Evolutionary conservation across 2,888 invertebrate species (phyloP).

Genomic region (Athripsodes cinereus): DNA sequence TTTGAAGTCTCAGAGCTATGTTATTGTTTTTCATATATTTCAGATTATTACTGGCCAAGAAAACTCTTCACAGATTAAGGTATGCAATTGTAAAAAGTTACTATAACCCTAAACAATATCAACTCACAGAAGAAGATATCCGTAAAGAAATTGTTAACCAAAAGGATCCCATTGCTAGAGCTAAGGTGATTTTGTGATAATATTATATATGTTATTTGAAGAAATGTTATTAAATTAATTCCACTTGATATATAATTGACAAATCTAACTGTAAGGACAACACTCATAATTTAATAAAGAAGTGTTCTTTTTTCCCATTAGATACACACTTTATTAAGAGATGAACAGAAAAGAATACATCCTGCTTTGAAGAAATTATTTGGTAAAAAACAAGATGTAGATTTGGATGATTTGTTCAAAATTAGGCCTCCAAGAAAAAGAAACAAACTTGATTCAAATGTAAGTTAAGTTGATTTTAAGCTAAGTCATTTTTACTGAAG

Average conservation of each 20-base stretch:
- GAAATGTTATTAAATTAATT: neutral
- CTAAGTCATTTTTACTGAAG: no score
- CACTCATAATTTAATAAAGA: neutral
- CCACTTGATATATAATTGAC: no score
- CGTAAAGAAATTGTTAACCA: constrained; percentile 39
- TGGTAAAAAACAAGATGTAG: constrained; percentile 50
- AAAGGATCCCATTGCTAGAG: constrained; percentile 37
- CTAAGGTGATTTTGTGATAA: constrained; percentile 33
- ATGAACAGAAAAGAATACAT: constrained; percentile 57
- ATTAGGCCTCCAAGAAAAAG: constrained; percentile 44
- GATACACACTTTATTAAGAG: constrained; percentile 37
- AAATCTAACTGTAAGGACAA: no score
- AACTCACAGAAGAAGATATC: constrained; percentile 31
- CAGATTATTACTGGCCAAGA: constrained; percentile 39
- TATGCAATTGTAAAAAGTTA: constrained; percentile 40
- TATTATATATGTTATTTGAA: neutral
- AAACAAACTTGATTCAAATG: constrained; percentile 32
- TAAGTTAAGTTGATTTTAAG: no score
- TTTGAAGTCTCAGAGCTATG: neutral
- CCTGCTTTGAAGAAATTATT: constrained; percentile 70
- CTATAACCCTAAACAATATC: constrained; percentile 39
- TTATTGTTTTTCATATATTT: neutral
- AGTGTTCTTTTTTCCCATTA: constrained; percentile 25
- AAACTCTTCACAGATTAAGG: constrained; percentile 40
- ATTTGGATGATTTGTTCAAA: constrained; percentile 45